These are phyloP conservation scores for Gavialis gangeticus DNA, from an alignment of 2,113 vertebrate species.

Conservation along the genomic window DNA sequence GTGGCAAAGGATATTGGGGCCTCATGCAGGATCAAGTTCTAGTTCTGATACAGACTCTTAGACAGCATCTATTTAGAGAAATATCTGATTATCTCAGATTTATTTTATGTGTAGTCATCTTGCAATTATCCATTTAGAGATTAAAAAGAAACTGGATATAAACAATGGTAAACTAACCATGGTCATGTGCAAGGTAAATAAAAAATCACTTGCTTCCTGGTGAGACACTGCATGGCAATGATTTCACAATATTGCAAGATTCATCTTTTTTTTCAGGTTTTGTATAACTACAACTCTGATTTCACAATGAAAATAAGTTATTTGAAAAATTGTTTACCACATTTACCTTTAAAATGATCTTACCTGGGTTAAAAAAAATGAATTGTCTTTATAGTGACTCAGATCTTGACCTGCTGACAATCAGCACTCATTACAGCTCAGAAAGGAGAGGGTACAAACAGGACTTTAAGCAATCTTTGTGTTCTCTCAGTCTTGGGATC, in stretches of 20 bases:
- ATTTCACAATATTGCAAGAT: neutral
- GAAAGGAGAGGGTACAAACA: neutral
- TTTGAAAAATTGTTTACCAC: neutral
- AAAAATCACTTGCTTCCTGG: neutral
- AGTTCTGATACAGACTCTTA: neutral
- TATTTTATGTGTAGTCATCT: neutral
- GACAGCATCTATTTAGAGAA: rapidly evolving
- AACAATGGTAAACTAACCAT: neutral
- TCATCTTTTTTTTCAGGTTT: neutral
- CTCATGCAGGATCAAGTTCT: neutral
- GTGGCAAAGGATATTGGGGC: neutral
- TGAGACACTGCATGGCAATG: neutral
- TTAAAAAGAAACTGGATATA: conserved; percentile 24
- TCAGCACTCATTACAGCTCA: neutral
- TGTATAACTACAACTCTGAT: neutral
- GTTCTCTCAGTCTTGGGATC: neutral
- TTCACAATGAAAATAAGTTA: neutral
- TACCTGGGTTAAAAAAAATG: neutral
- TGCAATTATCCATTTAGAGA: neutral
- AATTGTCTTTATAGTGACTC: neutral
- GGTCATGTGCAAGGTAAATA: neutral
- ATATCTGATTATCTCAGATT: neutral
- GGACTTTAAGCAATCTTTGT: neutral
- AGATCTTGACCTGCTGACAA: neutral
- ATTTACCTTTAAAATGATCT: conserved; percentile 15